phyloP scores from a whole-genome alignment of 2,888 invertebrate genomes.

The Tiphia femorata region DNA sequence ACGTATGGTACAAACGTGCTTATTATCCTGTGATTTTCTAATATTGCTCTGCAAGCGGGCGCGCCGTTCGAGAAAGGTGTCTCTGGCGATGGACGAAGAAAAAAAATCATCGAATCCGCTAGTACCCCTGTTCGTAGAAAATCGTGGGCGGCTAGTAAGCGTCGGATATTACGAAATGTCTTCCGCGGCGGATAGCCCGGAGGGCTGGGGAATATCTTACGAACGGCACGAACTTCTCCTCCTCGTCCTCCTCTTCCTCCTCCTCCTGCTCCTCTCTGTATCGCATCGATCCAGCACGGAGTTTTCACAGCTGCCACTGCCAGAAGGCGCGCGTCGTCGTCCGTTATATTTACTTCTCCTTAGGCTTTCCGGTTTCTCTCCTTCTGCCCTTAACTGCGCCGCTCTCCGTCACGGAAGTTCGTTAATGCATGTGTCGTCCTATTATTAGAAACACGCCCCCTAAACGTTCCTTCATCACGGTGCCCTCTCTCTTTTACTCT shows the following conservation, averaged over 20 bases:
- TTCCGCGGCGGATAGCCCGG: too few relatives aligned
- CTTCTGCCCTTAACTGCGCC: slow-evolving; percentile 40
- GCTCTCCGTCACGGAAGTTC: slow-evolving; percentile 46
- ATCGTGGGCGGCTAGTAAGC: too few relatives aligned
- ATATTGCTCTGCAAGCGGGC: too few relatives aligned
- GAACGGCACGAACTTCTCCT: too few relatives aligned
- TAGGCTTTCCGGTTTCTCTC: slow-evolving; percentile 48
- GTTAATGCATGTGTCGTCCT: slow-evolving; percentile 39
- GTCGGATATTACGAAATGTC: too few relatives aligned
- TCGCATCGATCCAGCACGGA: slow-evolving; percentile 21
- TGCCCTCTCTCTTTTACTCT: background rate
- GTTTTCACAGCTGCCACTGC: slow-evolving; percentile 46
- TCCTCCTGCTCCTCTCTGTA: slow-evolving; percentile 26
- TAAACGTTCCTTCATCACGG: background rate
- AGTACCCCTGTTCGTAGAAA: too few relatives aligned
- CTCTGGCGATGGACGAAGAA: too few relatives aligned
- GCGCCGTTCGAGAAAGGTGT: too few relatives aligned
- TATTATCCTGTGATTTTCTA: too few relatives aligned
- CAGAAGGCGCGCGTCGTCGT: slow-evolving; percentile 36
- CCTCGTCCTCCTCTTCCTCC: background rate
- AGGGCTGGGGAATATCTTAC: too few relatives aligned
- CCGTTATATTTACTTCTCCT: slow-evolving; percentile 44
- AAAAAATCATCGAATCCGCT: too few relatives aligned
- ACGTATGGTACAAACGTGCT: too few relatives aligned
- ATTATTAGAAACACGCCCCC: slow-evolving; percentile 40